Evolutionary conservation across 2,888 invertebrate genomes (phyloP).

Genomic region (Sesia bembeciformis): DNA sequence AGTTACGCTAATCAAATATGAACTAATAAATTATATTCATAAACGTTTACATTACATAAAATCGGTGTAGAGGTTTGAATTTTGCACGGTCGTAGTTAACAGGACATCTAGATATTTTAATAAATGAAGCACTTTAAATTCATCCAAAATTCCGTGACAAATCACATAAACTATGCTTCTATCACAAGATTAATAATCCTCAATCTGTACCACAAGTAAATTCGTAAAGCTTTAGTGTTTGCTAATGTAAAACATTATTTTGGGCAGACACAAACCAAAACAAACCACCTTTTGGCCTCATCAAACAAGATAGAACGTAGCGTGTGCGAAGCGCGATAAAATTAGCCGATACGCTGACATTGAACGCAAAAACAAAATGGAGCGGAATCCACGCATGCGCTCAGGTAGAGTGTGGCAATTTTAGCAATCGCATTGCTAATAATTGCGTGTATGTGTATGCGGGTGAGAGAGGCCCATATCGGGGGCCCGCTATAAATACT

Average conservation of each 20-base stretch:
- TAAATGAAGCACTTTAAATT: too few relatives aligned
- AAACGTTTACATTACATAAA: too few relatives aligned
- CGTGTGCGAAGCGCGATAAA: slow-evolving; percentile 62
- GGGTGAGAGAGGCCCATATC: slow-evolving; percentile 32
- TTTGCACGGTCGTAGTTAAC: too few relatives aligned
- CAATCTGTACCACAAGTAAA: too few relatives aligned
- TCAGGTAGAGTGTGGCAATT: slow-evolving; percentile 44
- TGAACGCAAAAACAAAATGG: slow-evolving; percentile 72
- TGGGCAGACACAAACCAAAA: slow-evolving; percentile 52
- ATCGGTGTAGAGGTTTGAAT: too few relatives aligned
- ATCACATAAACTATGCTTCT: too few relatives aligned
- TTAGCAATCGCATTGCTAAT: slow-evolving; percentile 41
- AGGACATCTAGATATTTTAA: too few relatives aligned
- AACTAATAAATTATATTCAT: too few relatives aligned
- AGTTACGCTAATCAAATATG: too few relatives aligned
- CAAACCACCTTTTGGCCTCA: slow-evolving; percentile 58
- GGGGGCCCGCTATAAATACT: slow-evolving; percentile 27
- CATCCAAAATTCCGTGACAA: too few relatives aligned
- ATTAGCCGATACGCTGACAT: slow-evolving; percentile 73
- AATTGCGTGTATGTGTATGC: slow-evolving; percentile 22
- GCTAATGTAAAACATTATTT: slow-evolving; percentile 26
- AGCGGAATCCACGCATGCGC: slow-evolving; percentile 56
- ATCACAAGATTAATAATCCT: too few relatives aligned
- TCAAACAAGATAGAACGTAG: slow-evolving; percentile 60
- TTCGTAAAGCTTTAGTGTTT: slow-evolving; percentile 8